Base-by-base conservation (phyloP, 1,140 invertebrate species). In the Drosophila lacertosa region DNA sequence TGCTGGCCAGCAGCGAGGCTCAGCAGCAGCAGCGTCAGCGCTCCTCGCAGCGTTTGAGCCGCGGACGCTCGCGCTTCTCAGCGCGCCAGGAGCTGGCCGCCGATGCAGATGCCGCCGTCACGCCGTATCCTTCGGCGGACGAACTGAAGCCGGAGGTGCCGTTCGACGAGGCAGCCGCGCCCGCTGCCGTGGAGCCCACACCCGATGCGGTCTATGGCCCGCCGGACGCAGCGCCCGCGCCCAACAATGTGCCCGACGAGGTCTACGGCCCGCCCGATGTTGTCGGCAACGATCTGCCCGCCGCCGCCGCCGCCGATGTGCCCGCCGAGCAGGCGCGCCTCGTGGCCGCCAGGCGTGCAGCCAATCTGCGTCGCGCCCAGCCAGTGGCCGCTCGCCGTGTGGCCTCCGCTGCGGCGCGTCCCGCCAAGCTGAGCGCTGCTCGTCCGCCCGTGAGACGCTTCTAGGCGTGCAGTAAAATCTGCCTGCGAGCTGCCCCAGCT, bases 121-220 rank as follows among this genome's bases (percentile, higher is more conserved):
- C 89, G 1, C 89, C 89, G 7, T 90, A 90, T 63, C 89, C 89
- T n/a, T 75, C 73, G 7, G 84, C 83, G 2, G 89, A 90, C 35
- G 89, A 90, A 39, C 67, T 90, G 9, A 90, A 90, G 16, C 89
- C 89, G 15, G 89, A 90, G 42, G 77, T 90, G 37, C 89, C 89
- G 3, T 90, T 90, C 48, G 75, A 90, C 22, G 89, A 90, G 64
- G 81, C 82, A 18, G 77, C 65, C 3, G 84, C 78, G 11, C 50
- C 66, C 9, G 44, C 78, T 2, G 76, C 81, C 9, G 76, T 10
- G 0, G 82, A 74, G 5, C 74, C 70, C 9, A 78, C 77, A 24
- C 89, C 89, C 10, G 89, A 90, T 68, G 83, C 80, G 2, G 80
- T 89, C 18, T 90, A 90, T 39, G 89, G 89, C 0, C 89, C 89